Conservation (phyloP, 2,888 invertebrate species). For the Catocala sponsa region DNA sequence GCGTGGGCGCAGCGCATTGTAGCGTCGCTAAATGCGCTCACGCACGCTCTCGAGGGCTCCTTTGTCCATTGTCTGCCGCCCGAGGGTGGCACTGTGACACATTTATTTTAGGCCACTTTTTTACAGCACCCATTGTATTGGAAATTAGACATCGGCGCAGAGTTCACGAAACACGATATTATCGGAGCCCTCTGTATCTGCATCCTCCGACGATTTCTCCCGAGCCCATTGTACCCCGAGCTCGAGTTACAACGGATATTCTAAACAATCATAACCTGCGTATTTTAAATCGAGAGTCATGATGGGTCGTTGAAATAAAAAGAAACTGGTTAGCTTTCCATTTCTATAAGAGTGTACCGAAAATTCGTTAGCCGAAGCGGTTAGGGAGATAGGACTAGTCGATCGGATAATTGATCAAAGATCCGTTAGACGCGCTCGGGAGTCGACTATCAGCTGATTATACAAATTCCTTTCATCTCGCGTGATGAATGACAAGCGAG, state of each 20-base stretch:
- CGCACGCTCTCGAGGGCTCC: constrained; percentile 67
- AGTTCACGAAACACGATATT: constrained; percentile 85
- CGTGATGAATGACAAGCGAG: constrained; percentile 76
- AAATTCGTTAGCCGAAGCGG: constrained; percentile 67
- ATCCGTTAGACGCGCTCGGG: constrained; percentile 72
- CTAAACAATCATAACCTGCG: constrained; percentile 56
- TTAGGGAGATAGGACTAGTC: constrained; percentile 61
- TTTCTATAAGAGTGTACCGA: constrained; percentile 73
- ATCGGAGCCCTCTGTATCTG: constrained; percentile 72
- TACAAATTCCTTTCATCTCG: constrained; percentile 77
- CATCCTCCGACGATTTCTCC: constrained; percentile 75
- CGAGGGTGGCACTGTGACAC: constrained; percentile 87
- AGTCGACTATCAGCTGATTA: constrained; percentile 77
- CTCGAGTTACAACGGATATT: constrained; percentile 63
- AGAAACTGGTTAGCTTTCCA: constrained; percentile 83
- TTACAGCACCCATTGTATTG: constrained; percentile 85
- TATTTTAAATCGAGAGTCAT: constrained; percentile 46
- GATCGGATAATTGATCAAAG: constrained; percentile 80
- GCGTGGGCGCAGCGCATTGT: constrained; percentile 80
- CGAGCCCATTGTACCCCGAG: constrained; percentile 63
- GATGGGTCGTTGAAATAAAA: constrained; percentile 65
- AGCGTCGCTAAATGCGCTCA: constrained; percentile 69
- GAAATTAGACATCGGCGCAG: constrained; percentile 83
- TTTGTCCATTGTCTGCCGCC: constrained; percentile 83
- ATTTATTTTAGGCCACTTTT: constrained; percentile 86